Evolutionary conservation across 2,113 vertebrate species (phyloP).

Genomic region (Hucho hucho): DNA sequence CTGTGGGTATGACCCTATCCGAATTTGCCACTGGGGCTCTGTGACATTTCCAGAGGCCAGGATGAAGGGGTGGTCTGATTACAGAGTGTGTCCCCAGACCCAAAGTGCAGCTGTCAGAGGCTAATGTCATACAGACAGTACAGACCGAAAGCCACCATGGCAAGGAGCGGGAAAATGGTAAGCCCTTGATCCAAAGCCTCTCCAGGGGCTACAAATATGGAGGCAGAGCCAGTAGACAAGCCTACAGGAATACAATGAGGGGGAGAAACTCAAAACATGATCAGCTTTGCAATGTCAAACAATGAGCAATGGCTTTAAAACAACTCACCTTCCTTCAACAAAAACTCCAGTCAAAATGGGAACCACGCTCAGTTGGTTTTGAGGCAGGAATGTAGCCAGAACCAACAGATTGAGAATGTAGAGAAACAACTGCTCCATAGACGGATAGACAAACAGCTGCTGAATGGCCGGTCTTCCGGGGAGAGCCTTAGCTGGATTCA

Average conservation of each 20-base stretch:
- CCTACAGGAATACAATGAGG: constrained; percentile 34
- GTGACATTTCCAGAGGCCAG: constrained; percentile 29
- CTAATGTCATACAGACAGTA: constrained; percentile 67
- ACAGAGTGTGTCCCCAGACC: constrained; percentile 52
- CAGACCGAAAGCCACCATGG: constrained; percentile 70
- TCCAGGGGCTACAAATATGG: constrained; percentile 65
- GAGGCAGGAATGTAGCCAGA: constrained; percentile 64
- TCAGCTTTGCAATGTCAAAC: neutral
- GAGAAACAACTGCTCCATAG: constrained; percentile 65
- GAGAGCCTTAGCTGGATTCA: constrained; percentile 40
- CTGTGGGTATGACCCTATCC: constrained; percentile 39
- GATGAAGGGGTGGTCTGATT: constrained; percentile 62
- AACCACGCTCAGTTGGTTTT: constrained; percentile 69
- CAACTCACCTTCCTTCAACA: constrained; percentile 69
- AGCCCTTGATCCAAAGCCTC: constrained; percentile 74
- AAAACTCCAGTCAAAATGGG: constrained; percentile 70
- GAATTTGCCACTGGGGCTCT: constrained; percentile 36
- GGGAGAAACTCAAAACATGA: neutral
- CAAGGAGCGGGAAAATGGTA: constrained; percentile 71
- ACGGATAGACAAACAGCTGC: constrained; percentile 63
- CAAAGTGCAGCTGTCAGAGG: constrained; percentile 56
- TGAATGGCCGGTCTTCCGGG: constrained; percentile 52
- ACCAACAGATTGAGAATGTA: constrained; percentile 71
- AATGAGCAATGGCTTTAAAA: neutral
- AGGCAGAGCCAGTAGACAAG: constrained; percentile 73